Evolutionary conservation across 2,888 invertebrate species (phyloP), one percentile per base, ranked within the genome.

Genomic region (Eupithecia vulgata): DNA sequence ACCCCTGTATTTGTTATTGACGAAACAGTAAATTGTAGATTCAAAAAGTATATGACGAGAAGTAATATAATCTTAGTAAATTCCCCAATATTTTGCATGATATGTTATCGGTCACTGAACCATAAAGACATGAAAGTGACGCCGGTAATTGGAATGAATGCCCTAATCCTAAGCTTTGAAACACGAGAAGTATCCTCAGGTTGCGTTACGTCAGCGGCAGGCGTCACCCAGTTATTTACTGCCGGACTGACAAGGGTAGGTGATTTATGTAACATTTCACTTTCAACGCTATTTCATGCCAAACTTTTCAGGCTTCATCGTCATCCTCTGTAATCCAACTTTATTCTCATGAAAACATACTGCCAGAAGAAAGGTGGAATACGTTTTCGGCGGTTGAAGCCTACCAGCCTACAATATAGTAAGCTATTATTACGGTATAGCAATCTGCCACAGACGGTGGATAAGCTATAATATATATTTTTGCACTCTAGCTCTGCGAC

Each of bases 201-300:
- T 62, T 83, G 80, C 77, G 82, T 83, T 81, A 85, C 84, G 86
- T 86, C 87, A 84, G 83, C 83, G 78, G 81, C 90, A 88, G 81
- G 82, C 84, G 85, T 85, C 85, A 80, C 83, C 83, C 80, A 84
- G 87, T 89, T 90, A 91, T 91, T 91, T 91, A 91, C 87, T 83
- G 80, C 73, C 78, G 76, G 79, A 81, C 82, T 89, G 91, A 93
- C 92, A 88, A 87, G 92, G 92, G 92, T 92, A 84, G 85, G 88
- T 92, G 92, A 93, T 93, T 93, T 92, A 93, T 93, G 90, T 87
- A 80, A 87, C 87, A 82, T 89, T 91, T 90, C 85, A 91, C 88
- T 92, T 89, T 88, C 86, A 81, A 86, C 86, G 84, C 81, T 84
- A 84, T 88, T 88, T 84, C 85, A 84, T 84, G 81, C 66, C 81